Evolutionary conservation across 2,113 vertebrate species (phyloP), one percentile per base, ranked within the genome.

Genomic region (Rhineura floridana): DNA sequence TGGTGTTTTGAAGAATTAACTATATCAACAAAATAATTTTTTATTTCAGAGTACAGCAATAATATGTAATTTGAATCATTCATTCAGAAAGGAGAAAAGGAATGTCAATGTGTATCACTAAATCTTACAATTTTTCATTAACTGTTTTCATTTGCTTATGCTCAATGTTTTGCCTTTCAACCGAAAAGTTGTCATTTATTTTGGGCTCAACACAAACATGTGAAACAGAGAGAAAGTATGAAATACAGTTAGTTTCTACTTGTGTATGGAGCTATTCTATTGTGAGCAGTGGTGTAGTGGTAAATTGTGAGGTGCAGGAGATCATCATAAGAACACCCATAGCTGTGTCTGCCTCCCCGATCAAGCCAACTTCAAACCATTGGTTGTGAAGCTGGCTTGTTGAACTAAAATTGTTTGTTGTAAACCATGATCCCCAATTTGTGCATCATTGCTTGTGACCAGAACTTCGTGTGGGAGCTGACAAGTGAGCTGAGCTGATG

Each of bases 141-240:
- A 77, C 87, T 88, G 89, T 86, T 91, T 91, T 75, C 62, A 90
- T 73, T 92, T 91, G 82, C 85, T 92, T 91, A 90, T 91, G 89
- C 85, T 88, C 91, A 84, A 94, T 92, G 77, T 46, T 6, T 36
- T 0, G 0, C 33, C 48, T 89, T 86, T 92, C 73, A 33, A 90
- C 73, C 15, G 88, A 90, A 93, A 92, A 87, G 67, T 92, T 92
- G 92, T 92, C 90, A 93, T 88, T 91, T 55, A 84, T 92, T 84
- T 94, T 91, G 89, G 87, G 92, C 91, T 94, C 6, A 78, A 39
- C 33, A 44, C 11, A 1, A 1, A 48, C 33, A 15, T 5, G n/a
- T 36, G 46, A 36, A 79, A 50, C 21, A 65, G 28, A 28, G 6
- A 78, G 63, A 65, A 67, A 44, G 46, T n/a, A n/a, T n/a, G n/a